phyloP scores from a whole-genome alignment of 2,797 vertebrate species.

The Caiman crocodilus region DNA sequence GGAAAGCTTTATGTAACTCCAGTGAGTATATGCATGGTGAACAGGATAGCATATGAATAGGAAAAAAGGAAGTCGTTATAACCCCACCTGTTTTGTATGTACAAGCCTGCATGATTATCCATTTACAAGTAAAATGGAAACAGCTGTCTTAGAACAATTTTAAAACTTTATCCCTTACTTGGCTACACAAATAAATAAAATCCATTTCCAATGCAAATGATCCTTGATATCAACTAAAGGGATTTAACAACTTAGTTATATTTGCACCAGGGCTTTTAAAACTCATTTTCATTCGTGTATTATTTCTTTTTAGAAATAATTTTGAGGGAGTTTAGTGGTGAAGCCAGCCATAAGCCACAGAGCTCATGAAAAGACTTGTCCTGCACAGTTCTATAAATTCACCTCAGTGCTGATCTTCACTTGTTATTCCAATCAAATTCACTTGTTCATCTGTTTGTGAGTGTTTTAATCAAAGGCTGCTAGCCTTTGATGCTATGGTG shows the following conservation, averaged over 20 bases:
- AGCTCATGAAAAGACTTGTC: not conserved
- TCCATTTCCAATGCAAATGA: constrained; percentile 61
- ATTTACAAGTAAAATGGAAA: constrained; percentile 68
- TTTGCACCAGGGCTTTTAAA: constrained; percentile 38
- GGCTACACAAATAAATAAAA: constrained; percentile 60
- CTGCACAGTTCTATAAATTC: not conserved
- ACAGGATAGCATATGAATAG: not conserved
- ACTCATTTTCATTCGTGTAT: constrained; percentile 4
- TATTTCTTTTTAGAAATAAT: constrained; percentile 41
- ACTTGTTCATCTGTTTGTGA: constrained; percentile 38
- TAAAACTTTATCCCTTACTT: constrained; percentile 57
- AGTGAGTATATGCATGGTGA: not conserved
- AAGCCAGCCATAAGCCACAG: not conserved
- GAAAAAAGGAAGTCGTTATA: constrained; percentile 13
- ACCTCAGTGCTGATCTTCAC: not conserved
- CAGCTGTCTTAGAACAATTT: constrained; percentile 69
- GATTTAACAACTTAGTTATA: constrained; percentile 54
- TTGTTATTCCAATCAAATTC: constrained; percentile 25
- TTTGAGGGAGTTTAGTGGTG: not conserved
- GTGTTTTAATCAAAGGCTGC: constrained; percentile 9
- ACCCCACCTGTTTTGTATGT: constrained; percentile 32
- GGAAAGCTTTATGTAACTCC: constrained; percentile 3
- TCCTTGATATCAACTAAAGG: constrained; percentile 35
- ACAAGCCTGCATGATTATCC: constrained; percentile 32
- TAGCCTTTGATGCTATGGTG: not conserved